These are phyloP conservation scores for Hemaris fuciformis DNA, from an alignment of 2,888 invertebrate species.

Conservation along the genomic window DNA sequence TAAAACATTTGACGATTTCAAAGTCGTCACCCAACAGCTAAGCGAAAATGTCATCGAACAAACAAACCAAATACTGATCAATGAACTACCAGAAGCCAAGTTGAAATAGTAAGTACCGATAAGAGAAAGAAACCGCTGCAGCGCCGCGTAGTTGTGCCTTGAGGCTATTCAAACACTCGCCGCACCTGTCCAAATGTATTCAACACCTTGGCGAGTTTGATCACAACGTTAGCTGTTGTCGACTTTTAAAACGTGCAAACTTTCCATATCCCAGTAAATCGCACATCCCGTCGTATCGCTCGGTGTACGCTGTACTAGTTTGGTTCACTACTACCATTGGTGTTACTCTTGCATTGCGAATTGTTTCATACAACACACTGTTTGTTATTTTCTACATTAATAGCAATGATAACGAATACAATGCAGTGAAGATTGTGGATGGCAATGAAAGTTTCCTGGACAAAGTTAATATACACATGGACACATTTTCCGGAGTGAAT, in stretches of 20 bases:
- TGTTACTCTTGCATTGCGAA: background rate
- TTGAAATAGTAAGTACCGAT: conserved; percentile 52
- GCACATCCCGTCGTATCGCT: background rate
- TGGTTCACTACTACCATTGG: background rate
- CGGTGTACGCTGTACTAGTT: background rate
- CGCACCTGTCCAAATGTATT: background rate
- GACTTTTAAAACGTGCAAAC: background rate
- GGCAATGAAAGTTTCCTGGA: conserved; percentile 92
- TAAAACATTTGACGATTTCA: conserved; percentile 88
- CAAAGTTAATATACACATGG: conserved; percentile 87
- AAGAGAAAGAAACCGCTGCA: background rate
- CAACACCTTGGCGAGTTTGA: background rate
- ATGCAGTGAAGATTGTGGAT: conserved; percentile 88
- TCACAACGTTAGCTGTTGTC: background rate
- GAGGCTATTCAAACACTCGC: background rate
- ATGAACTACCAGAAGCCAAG: conserved; percentile 71
- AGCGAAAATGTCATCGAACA: conserved; percentile 82
- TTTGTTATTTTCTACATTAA: conserved; percentile 3
- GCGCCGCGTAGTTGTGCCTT: background rate
- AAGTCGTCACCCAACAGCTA: conserved; percentile 83
- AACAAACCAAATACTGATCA: conserved; percentile 77
- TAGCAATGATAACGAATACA: conserved; percentile 51
- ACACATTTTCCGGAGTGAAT: conserved; percentile 77
- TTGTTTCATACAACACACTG: background rate
- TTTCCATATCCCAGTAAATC: background rate